Conservation (phyloP, 1,140 invertebrate genomes). For the Dufourea novaeangliae region DNA sequence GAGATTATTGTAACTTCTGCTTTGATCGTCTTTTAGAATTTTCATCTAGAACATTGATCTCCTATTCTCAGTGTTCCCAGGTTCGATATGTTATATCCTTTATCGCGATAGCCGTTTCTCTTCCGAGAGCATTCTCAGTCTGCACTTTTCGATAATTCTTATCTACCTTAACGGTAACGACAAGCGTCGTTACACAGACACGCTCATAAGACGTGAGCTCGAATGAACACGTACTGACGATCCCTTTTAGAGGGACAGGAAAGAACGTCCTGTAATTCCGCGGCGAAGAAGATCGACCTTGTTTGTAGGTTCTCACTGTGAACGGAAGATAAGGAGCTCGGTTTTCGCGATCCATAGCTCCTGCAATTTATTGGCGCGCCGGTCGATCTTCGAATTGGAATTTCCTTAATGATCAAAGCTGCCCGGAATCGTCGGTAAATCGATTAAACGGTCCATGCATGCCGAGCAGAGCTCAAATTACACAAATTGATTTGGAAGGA, state of each 20-base stretch:
- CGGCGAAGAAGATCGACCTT: constrained; percentile 13
- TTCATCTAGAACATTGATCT: not conserved
- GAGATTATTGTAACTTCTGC: no score
- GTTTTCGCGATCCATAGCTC: not conserved
- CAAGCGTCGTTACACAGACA: not conserved
- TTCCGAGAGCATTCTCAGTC: not conserved
- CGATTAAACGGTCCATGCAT: not conserved
- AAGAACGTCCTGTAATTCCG: constrained; percentile 20
- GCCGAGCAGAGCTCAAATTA: not conserved
- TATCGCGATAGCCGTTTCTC: not conserved
- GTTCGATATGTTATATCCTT: not conserved
- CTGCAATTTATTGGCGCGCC: constrained; percentile 17
- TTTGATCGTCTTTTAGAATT: no score
- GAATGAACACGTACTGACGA: constrained; percentile 12
- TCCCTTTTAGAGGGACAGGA: constrained; percentile 1
- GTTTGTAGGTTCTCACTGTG: constrained; percentile 13
- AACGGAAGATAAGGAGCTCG: constrained; percentile 27
- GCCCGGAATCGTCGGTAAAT: not conserved
- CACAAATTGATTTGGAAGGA: not conserved
- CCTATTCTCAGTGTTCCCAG: not conserved
- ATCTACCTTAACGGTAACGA: constrained; percentile 29
- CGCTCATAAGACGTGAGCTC: not conserved
- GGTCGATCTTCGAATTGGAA: constrained; percentile 17
- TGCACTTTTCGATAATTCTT: constrained; percentile 22
- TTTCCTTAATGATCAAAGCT: constrained; percentile 22